These are phyloP conservation scores for Drosophila pachea DNA, from an alignment of 1,140 invertebrate species.

Conservation along the genomic window DNA sequence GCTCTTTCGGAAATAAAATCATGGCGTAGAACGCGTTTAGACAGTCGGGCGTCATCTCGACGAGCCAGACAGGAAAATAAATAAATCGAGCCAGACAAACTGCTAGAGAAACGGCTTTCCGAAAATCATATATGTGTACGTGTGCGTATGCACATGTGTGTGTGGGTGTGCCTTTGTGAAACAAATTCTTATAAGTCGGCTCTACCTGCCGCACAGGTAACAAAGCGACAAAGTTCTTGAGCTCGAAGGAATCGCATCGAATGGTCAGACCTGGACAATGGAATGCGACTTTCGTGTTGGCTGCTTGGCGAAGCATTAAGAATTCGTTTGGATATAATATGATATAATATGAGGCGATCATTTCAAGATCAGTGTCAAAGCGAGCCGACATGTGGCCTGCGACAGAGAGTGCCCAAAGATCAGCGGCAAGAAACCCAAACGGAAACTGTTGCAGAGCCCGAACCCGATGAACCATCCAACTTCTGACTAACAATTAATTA, in stretches of 20 bases:
- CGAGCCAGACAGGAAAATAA: constrained; percentile 46
- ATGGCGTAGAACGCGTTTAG: constrained; percentile 32
- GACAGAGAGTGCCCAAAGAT: too few species aligned
- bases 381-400: too few species aligned
- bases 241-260: constrained; percentile 28
- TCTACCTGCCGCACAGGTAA: constrained; percentile 56
- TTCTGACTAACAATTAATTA: not conserved
- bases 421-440: too few species aligned
- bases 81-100: constrained; percentile 25
- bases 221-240: constrained; percentile 28
- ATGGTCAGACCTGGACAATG: constrained; percentile 20
- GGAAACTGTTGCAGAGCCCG: too few species aligned
- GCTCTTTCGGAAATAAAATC: constrained; percentile 18
- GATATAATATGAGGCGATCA: constrained; percentile 19
- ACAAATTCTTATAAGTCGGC: constrained; percentile 56
- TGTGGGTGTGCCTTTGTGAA: not conserved
- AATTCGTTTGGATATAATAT: constrained; percentile 13
- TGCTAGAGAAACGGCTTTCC: constrained; percentile 19
- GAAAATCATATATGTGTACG: too few species aligned
- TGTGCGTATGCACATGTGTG: too few species aligned
- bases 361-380: constrained; percentile 27
- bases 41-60: constrained; percentile 61
- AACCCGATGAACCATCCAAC: too few species aligned
- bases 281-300: constrained; percentile 28
- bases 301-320: constrained; percentile 8